Base-by-base conservation (phyloP, 2,888 invertebrate genomes). In the Mystacides longicornis region DNA sequence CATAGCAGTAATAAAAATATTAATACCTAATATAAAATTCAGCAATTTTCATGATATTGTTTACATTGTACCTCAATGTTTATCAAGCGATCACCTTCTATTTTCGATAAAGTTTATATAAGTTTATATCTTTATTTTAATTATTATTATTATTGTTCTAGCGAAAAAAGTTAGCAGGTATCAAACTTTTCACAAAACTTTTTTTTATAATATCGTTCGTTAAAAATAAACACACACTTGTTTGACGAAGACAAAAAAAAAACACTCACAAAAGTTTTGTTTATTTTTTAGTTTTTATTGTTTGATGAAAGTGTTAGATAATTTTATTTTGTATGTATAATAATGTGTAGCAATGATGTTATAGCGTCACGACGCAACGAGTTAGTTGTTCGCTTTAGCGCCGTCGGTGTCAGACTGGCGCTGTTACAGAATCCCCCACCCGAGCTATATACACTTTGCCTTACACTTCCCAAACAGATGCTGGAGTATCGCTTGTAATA, bases 401-500 rank as follows among this genome's bases (percentile, higher is more conserved):
- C 56, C 56, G 56, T 52, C 52, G 33, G 23, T 22, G 42, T 33
- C 45, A 33, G 56, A 56, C 56, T 56, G 56, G 52, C 56, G 56
- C 56, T 56, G 22, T 37, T 37, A n/a, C 47, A 43, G 52, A 49
- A 33, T 49, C 42, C 49, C 52, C 52, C 43, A 31, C 47, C 43
- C 47, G 22, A 31, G n/a, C 31, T 9, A 31, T 14, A 9, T 45
- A 42, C 19, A 51, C 19, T 47, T 51, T 51, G 46, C 20, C 48
- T 48, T 42, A 20, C 23, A 43, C 48, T 56, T 56, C 45, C 19
- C 48, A 33, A 45, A 52, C 56, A 56, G 54, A 54, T 54, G 54
- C 54, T 54, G 54, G 54, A 42, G 33, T 20, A n/a, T 48, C 20
- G 22, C 23, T 48, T 48, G 16, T 45, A 9, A 21, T 19, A 45